A percentile compares a stretch with the other conserved stretches of the same genome.
Conservation (phyloP, 2,888 invertebrate species). For the Chymomyza fuscimana region DNA sequence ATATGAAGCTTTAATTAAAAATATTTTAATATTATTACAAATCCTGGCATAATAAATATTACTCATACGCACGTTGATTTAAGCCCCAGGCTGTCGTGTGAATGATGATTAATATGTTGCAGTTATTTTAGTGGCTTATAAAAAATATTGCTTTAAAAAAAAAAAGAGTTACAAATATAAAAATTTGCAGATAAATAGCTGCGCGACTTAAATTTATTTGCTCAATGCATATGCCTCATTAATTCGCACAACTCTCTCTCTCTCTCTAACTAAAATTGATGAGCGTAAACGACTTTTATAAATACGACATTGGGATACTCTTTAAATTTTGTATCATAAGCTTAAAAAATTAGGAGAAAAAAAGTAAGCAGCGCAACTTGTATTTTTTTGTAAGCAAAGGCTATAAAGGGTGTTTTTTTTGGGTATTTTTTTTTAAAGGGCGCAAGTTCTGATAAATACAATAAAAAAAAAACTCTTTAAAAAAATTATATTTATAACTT, state of each 20-base stretch:
- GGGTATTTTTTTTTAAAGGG: too few species aligned
- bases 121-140: neutral
- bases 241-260: neutral
- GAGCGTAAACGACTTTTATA: too few species aligned
- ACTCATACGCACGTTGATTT: neutral
- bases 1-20: neutral
- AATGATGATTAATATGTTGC: neutral
- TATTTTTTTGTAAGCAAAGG: too few species aligned
- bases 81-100: neutral
- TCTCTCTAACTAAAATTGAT: too few species aligned
- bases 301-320: too few species aligned
- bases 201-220: neutral
- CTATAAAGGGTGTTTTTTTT: too few species aligned
- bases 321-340: too few species aligned
- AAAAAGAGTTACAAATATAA: neutral
- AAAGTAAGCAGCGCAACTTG: too few species aligned
- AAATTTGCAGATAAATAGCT: constrained; percentile 1
- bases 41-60: neutral
- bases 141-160: neutral
- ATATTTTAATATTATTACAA: neutral
- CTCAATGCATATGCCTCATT: neutral
- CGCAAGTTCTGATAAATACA: too few species aligned
- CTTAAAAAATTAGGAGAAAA: too few species aligned
- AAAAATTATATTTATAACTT: too few species aligned
- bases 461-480: too few species aligned